These are phyloP conservation scores for Albula goreensis DNA, from an alignment of 2,113 vertebrate species.

Conservation along the genomic window DNA sequence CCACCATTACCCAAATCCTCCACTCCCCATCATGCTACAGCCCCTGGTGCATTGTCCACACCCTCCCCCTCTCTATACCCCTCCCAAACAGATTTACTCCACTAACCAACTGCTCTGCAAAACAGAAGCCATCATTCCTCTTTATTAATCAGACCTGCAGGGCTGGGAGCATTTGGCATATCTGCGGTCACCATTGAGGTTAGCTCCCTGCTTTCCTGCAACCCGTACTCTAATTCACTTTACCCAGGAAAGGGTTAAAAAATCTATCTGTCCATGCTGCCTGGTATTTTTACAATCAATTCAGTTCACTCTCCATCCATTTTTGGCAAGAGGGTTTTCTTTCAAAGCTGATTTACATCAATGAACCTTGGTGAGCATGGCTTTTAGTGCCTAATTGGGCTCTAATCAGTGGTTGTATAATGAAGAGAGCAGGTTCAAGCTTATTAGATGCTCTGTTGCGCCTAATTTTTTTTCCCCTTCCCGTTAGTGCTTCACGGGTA, in stretches of 20 bases:
- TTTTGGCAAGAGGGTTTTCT: conserved; percentile 68
- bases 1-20: too few species aligned
- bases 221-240: background rate
- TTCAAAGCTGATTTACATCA: conserved; percentile 74
- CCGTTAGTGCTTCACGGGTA: conserved; percentile 57
- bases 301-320: conserved; percentile 41
- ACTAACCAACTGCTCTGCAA: background rate
- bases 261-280: conserved; percentile 56
- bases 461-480: conserved; percentile 69
- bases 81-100: conserved; percentile 6
- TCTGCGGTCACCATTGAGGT: background rate
- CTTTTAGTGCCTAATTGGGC: conserved; percentile 77
- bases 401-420: conserved; percentile 77
- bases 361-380: conserved; percentile 71
- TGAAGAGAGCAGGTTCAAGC: conserved; percentile 76
- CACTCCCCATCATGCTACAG: too few species aligned
- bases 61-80: background rate
- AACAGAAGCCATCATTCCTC: background rate
- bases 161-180: background rate
- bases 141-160: background rate
- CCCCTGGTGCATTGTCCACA: background rate
- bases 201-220: background rate
- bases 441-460: conserved; percentile 81
- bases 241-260: conserved; percentile 28
- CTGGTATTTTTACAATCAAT: conserved; percentile 52